A percentile compares a stretch with the other conserved stretches of the same genome.
Evolutionary conservation across 2,888 invertebrate species (phyloP).

Genomic region (Argyresthia goedartella): DNA sequence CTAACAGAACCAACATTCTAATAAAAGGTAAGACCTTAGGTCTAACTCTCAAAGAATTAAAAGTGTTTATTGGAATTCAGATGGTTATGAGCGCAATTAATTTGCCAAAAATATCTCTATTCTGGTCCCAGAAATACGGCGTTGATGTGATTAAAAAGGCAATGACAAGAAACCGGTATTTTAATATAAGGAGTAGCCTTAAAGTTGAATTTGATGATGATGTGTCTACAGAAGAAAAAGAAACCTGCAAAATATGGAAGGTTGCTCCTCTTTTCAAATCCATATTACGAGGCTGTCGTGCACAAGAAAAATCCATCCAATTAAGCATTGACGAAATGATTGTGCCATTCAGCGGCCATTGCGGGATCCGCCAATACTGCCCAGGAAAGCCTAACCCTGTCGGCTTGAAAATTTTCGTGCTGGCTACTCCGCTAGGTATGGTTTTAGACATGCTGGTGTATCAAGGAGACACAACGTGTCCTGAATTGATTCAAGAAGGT

Average conservation of each 20-base stretch:
- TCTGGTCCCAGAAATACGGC: not conserved
- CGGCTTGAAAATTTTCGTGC: no score
- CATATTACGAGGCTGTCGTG: conserved; percentile 10
- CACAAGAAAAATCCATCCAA: no score
- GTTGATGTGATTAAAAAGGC: not conserved
- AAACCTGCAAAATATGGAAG: not conserved
- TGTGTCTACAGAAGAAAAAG: not conserved
- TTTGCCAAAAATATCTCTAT: not conserved
- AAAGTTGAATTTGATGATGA: not conserved
- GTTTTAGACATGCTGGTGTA: no score
- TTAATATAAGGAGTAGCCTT: not conserved
- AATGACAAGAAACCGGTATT: not conserved
- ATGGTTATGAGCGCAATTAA: not conserved
- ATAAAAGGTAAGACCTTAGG: not conserved
- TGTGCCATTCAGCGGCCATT: no score
- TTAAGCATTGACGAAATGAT: no score
- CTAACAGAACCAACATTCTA: not conserved
- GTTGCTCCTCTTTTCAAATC: not conserved
- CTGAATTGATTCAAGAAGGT: no score
- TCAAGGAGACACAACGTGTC: no score
- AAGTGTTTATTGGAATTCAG: not conserved
- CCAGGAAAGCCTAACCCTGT: no score
- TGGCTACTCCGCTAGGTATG: no score
- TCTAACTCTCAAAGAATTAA: not conserved
- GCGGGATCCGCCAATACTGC: no score